These are phyloP conservation scores for Sylvicola cinctus DNA, from an alignment of 2,888 invertebrate genomes.

Conservation along the genomic window DNA sequence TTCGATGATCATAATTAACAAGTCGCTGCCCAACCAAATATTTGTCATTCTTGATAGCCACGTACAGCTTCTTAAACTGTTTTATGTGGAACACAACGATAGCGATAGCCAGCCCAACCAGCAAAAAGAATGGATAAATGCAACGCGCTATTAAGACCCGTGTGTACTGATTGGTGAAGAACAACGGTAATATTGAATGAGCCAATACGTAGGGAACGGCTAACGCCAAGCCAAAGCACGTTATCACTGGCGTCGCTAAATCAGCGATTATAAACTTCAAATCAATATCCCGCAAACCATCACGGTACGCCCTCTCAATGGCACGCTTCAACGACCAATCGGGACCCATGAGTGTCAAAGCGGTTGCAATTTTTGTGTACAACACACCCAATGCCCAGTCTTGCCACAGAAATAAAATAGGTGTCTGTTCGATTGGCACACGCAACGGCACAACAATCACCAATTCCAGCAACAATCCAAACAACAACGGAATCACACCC, in stretches of 20 bases:
- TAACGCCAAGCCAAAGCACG: constrained; percentile 71
- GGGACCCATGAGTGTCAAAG: constrained; percentile 93
- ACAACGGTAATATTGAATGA: constrained; percentile 49
- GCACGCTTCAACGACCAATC: constrained; percentile 85
- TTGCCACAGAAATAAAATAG: constrained; percentile 73
- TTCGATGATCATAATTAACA: constrained; percentile 86
- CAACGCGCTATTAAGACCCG: constrained; percentile 62
- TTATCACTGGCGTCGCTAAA: constrained; percentile 75
- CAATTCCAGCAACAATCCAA: constrained; percentile 79
- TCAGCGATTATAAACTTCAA: constrained; percentile 66
- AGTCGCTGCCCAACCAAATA: constrained; percentile 91
- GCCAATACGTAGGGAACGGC: constrained; percentile 86
- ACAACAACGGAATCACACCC: constrained; percentile 77
- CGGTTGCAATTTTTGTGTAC: constrained; percentile 94
- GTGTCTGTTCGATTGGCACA: constrained; percentile 81
- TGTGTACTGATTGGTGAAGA: constrained; percentile 38
- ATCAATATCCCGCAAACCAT: constrained; percentile 84
- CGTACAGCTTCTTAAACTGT: constrained; percentile 85
- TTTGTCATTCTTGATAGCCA: constrained; percentile 98
- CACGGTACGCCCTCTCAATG: constrained; percentile 82
- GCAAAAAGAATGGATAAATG: constrained; percentile 74
- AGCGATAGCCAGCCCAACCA: constrained; percentile 42
- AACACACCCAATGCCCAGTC: constrained; percentile 97
- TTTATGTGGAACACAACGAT: constrained; percentile 70
- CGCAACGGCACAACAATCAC: constrained; percentile 81